Conservation (phyloP, 2,797 vertebrate species). For the Hydrocynus forskahlii region DNA sequence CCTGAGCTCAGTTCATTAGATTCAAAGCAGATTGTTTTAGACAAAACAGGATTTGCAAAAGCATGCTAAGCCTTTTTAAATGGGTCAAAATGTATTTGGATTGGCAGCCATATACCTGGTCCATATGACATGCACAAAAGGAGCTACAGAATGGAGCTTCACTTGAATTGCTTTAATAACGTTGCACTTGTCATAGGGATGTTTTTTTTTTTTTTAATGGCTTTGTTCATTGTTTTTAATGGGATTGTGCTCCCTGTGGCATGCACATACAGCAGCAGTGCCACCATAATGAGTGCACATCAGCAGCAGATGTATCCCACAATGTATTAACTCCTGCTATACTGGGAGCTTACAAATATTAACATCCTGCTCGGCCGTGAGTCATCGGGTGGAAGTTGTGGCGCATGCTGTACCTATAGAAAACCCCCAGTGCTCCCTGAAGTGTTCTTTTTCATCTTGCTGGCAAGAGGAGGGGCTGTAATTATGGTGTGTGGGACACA, state of each 20-base stretch:
- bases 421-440: conserved; percentile 21
- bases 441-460: background rate
- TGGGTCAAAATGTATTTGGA: too few species aligned
- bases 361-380: conserved; percentile 24
- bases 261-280: background rate
- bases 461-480: conserved; percentile 19
- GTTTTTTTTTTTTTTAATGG: background rate
- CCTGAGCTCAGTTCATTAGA: too few species aligned
- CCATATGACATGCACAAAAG: too few species aligned
- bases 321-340: background rate
- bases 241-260: background rate
- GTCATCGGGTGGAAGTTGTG: conserved; percentile 28
- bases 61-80: too few species aligned
- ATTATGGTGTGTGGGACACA: conserved; percentile 27
- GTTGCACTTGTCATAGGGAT: background rate
- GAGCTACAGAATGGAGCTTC: too few species aligned
- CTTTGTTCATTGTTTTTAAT: background rate
- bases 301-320: background rate
- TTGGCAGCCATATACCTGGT: too few species aligned
- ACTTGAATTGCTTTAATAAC: background rate
- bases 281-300: background rate
- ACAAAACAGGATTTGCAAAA: too few species aligned
- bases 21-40: too few species aligned
- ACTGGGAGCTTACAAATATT: conserved; percentile 1
- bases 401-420: conserved; percentile 29